Base-by-base conservation (phyloP, 2,113 vertebrate genomes). In the Neomonachus schauinslandi region DNA sequence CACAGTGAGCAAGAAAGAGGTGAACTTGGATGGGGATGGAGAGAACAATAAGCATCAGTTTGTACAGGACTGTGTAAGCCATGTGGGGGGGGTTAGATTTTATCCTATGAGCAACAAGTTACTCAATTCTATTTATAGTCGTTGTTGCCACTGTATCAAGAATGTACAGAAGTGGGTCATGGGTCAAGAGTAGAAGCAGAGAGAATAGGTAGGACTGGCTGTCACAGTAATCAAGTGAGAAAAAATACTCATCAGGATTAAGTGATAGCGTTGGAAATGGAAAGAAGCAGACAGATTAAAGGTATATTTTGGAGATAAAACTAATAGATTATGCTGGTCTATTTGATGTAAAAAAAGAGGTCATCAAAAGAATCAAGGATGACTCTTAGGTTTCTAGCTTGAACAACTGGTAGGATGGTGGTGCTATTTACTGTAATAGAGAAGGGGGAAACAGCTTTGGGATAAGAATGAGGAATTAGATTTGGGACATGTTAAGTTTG, bases 201-300 rank as follows among this genome's bases (percentile, higher is more conserved):
- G 33, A 77, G 12, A 81, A 19, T 18, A 84, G 19, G 65, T 36
- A 69, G 33, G 59, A 79, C n/a, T 65, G n/a, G 19, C 36, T 59
- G n/a, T 83, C 63, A 92, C 19, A 31, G 53, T 31, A 84, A n/a
- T 42, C 28, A 80, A 7, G 31, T 72, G 19, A 95, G 80, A 63
- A 72, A 74, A 65, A 69, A 79, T 31, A 80, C 9, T 92, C 46
- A 39, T 36, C 26, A 89, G 69, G 93, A 76, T 39, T 51, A 95
- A 96, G 53, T 67, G 15, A 81, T n/a, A 16, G 42, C 16, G 61
- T 3, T 96, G 59, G 85, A 61, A 55, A 46, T 65, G 74, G 22
- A 96, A 96, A 91, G 55, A 26, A 94, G 11, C 51, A 74, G 57
- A 81, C 10, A 67, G 61, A 59, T n/a, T 88, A 77, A 95, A 95